Percentiles rank a stretch among this genome's conserved stretches.
Evolutionary conservation across 2,888 invertebrate genomes (phyloP).

Genomic region (Eilema sororculum): DNA sequence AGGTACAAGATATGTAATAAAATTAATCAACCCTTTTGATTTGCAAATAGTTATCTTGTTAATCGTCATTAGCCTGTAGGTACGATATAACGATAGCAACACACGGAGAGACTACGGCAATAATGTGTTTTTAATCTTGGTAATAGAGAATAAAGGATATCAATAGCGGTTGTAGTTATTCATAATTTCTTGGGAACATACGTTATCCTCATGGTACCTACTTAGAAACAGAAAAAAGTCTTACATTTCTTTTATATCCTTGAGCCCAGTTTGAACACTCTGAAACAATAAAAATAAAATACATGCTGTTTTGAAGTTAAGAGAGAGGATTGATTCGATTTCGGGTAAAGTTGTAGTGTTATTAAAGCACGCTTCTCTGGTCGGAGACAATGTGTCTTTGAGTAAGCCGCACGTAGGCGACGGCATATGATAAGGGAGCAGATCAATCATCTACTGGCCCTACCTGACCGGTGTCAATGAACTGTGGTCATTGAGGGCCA

Average conservation of each 20-base stretch:
- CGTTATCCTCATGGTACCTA: background rate
- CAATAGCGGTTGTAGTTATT: background rate
- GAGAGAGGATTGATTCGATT: constrained; percentile 39
- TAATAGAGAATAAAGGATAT: background rate
- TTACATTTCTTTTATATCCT: constrained; percentile 72
- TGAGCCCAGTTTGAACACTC: constrained; percentile 64
- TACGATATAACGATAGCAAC: too few relatives aligned
- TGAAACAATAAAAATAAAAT: constrained; percentile 73
- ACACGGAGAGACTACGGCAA: background rate
- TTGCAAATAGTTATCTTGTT: background rate
- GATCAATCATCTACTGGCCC: constrained; percentile 85
- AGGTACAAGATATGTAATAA: background rate
- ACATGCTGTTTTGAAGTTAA: constrained; percentile 35
- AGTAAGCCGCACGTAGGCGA: constrained; percentile 83
- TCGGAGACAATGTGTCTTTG: constrained; percentile 83
- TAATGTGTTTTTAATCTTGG: background rate
- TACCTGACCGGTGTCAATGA: constrained; percentile 83
- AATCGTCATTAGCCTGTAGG: background rate
- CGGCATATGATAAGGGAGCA: constrained; percentile 82
- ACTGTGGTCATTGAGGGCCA: constrained; percentile 70
- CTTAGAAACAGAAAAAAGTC: constrained; percentile 41
- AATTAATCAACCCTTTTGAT: background rate
- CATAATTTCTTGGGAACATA: too few relatives aligned
- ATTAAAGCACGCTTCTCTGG: constrained; percentile 73
- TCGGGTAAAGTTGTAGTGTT: constrained; percentile 50